Percentiles rank a stretch among this genome's conserved stretches.
These are phyloP conservation scores for Synergus gifuensis DNA, from an alignment of 2,888 invertebrate species.

Conservation along the genomic window DNA sequence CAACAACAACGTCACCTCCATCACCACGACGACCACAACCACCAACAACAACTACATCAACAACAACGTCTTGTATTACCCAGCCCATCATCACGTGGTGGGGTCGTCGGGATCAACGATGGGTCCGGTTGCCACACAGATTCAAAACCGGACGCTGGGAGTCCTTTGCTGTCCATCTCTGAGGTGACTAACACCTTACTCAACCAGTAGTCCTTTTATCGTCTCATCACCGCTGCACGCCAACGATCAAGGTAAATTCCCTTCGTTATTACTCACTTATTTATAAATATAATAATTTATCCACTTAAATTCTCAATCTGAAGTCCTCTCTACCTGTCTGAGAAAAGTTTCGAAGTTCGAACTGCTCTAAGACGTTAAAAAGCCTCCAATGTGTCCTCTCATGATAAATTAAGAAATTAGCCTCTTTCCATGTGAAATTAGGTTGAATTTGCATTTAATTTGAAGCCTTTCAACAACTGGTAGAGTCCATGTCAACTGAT, in stretches of 20 bases:
- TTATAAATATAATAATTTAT: too few species aligned
- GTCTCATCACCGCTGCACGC: slow-evolving; percentile 61
- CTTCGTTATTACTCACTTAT: neutral
- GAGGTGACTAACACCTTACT: slow-evolving; percentile 88
- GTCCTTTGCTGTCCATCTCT: slow-evolving; percentile 87
- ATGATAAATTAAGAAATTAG: too few species aligned
- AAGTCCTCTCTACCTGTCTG: too few species aligned
- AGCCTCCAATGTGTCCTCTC: too few species aligned
- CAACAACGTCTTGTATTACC: slow-evolving; percentile 77
- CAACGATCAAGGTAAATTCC: slow-evolving; percentile 59
- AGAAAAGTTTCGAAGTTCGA: too few species aligned
- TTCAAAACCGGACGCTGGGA: slow-evolving; percentile 81
- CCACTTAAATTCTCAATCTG: too few species aligned
- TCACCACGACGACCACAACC: slow-evolving; percentile 67
- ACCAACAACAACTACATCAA: slow-evolving; percentile 70
- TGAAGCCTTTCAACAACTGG: too few species aligned
- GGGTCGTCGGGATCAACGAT: slow-evolving; percentile 68
- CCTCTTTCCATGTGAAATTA: too few species aligned
- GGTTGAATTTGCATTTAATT: too few species aligned
- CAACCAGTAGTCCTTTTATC: slow-evolving; percentile 80
- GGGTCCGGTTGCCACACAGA: slow-evolving; percentile 77
- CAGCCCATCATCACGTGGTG: slow-evolving; percentile 73
- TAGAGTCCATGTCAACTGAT: too few species aligned
- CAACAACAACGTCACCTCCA: slow-evolving; percentile 71
- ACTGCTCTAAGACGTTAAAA: too few species aligned